A percentile compares a stretch with the other conserved stretches of the same genome.
phyloP scores from a whole-genome alignment of 2,113 vertebrate genomes.

The Chrysemys picta region DNA sequence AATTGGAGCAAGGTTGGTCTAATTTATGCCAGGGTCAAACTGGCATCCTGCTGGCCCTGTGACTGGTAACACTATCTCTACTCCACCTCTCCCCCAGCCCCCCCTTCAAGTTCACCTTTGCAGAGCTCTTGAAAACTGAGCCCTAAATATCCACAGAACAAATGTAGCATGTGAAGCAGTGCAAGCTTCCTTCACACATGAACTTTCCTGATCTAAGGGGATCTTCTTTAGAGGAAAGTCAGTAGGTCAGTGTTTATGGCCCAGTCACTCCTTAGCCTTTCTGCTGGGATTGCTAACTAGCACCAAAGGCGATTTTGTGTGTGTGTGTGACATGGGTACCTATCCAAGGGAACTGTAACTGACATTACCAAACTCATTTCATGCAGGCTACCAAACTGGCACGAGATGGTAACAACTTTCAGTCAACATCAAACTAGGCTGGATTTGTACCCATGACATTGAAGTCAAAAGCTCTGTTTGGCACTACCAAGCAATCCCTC shows the following conservation, averaged over 20 bases:
- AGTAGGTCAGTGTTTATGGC: neutral
- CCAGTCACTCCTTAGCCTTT: neutral
- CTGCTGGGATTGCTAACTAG: neutral
- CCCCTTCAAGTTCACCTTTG: neutral
- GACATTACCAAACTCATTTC: neutral
- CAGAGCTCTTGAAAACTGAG: neutral
- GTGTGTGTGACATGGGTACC: neutral
- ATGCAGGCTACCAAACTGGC: neutral
- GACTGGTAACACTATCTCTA: too few relatives aligned
- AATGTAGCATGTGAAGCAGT: neutral
- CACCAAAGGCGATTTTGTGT: neutral
- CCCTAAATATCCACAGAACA: neutral
- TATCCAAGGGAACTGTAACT: neutral
- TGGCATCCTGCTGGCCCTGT: neutral
- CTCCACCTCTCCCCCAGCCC: too few relatives aligned
- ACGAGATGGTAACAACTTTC: neutral
- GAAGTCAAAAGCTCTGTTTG: neutral
- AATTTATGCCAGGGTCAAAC: neutral
- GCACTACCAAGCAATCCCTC: neutral
- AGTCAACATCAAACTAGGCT: neutral
- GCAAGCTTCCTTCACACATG: neutral
- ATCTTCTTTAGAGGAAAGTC: neutral
- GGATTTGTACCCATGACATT: neutral
- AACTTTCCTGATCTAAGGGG: neutral
- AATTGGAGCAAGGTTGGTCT: neutral